Conservation (phyloP, 2,797 vertebrate species). For the Neomorphus geoffroyi region DNA sequence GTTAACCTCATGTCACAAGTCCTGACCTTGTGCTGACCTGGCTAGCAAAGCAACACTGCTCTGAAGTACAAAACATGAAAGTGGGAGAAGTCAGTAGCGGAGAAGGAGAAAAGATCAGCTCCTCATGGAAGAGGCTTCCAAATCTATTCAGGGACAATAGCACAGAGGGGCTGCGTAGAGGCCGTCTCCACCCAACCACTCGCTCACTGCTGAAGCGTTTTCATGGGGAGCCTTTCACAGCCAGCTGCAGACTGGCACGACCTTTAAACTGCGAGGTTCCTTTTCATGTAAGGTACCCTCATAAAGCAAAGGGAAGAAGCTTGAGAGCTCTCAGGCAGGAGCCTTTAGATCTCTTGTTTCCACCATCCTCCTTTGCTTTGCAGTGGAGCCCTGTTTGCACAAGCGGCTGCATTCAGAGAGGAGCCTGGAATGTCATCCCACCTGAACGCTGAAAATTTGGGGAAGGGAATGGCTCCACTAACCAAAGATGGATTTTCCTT, state of each 20-base stretch:
- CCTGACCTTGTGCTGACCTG: slow-evolving; percentile 73
- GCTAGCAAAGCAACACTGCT: slow-evolving; percentile 9
- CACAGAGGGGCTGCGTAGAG: neutral
- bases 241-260: neutral
- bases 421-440: neutral
- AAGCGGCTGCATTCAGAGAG: neutral
- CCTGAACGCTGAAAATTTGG: neutral
- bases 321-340: neutral
- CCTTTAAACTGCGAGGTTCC: neutral
- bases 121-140: neutral
- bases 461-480: neutral
- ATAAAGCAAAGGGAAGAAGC: neutral
- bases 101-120: slow-evolving; percentile 18
- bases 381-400: neutral
- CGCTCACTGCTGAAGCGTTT: neutral
- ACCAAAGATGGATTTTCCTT: neutral
- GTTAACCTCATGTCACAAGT: slow-evolving; percentile 65
- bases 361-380: neutral
- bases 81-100: neutral
- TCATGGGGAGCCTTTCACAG: slow-evolving; percentile 28
- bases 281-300: neutral
- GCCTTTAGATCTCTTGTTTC: neutral
- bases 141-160: slow-evolving; percentile 22
- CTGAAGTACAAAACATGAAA: slow-evolving; percentile 59
- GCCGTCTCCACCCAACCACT: slow-evolving; percentile 36